A percentile compares a stretch with the other conserved stretches of the same genome.
Conservation (phyloP, 2,113 vertebrate species). For the Strix uralensis region DNA sequence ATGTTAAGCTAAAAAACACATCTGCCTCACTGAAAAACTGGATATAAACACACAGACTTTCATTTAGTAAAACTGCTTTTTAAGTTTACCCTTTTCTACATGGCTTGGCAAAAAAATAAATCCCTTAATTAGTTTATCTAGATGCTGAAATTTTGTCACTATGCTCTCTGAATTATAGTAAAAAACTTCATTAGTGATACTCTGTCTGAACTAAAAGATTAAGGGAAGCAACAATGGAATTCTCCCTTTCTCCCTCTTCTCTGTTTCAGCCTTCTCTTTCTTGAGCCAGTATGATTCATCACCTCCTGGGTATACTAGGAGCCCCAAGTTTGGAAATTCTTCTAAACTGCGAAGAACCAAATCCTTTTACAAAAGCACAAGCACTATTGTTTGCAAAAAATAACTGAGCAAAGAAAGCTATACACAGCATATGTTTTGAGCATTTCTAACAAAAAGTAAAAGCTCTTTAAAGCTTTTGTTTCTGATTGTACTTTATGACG, state of each 20-base stretch:
- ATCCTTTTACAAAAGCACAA: not conserved
- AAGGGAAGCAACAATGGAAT: conserved; percentile 2
- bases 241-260: not conserved
- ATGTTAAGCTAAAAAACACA: not conserved
- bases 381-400: conserved; percentile 1
- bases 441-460: conserved; percentile 25
- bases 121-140: not conserved
- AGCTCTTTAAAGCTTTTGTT: conserved; percentile 60
- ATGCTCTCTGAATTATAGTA: not conserved
- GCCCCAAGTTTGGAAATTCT: conserved; percentile 62
- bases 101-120: not conserved
- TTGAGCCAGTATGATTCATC: conserved; percentile 46
- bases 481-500: conserved; percentile 70
- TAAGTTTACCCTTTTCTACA: not conserved
- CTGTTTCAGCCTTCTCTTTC: not conserved
- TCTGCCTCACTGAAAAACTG: not conserved
- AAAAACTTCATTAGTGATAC: not conserved
- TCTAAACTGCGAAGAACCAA: conserved; percentile 33
- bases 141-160: not conserved
- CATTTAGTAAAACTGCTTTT: not conserved
- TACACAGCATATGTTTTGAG: not conserved
- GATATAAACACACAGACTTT: not conserved
- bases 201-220: not conserved
- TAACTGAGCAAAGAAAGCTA: not conserved
- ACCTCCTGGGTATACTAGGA: conserved; percentile 30